phyloP scores from a whole-genome alignment of 35 echinoderm and acorn worm species.

The Ophiothrix spiculata region DNA sequence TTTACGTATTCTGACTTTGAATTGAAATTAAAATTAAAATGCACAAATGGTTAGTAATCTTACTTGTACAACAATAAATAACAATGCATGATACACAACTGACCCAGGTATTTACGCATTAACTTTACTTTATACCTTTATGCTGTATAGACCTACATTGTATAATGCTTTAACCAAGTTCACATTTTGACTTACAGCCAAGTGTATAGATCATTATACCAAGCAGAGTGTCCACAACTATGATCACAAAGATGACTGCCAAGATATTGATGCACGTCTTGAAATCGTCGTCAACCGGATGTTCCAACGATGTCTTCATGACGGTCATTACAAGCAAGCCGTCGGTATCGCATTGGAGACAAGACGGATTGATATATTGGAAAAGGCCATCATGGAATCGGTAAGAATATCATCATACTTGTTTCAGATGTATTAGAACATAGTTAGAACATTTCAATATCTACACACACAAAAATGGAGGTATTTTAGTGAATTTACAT shows the following conservation, averaged over 20 bases:
- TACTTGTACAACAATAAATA: background rate
- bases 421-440: background rate
- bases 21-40: background rate
- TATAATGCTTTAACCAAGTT: background rate
- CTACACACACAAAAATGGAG: too few species aligned
- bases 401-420: conserved; percentile 26
- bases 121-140: background rate
- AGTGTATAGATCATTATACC: conserved; percentile 93
- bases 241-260: conserved; percentile 70
- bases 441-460: background rate
- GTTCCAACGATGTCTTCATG: conserved; percentile 93
- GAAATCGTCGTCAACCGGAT: conserved; percentile 85
- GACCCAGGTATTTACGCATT: background rate
- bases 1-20: background rate
- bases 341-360: conserved; percentile 94
- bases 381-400: conserved; percentile 80
- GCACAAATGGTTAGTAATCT: background rate
- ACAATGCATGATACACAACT: background rate
- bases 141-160: background rate
- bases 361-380: conserved; percentile 81
- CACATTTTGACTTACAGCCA: conserved; percentile 40
- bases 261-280: conserved; percentile 75
- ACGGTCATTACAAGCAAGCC: conserved; percentile 81
- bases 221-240: conserved; percentile 78
- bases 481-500: too few species aligned